Conservation (phyloP, 2,888 invertebrate genomes). For the Drosophila percnosoma region DNA sequence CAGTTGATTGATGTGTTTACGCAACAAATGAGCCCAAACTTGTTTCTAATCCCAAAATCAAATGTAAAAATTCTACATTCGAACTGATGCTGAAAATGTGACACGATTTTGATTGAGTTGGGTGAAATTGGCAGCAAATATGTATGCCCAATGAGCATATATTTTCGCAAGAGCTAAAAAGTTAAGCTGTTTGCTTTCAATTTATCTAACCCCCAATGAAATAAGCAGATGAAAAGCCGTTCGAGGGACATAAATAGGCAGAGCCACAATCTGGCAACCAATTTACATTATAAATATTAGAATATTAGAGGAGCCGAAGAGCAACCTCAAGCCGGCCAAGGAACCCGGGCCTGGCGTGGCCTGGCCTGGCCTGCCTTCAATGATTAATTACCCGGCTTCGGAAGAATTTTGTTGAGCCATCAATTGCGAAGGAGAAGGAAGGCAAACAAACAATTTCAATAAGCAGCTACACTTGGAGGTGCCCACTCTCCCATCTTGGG, state of each 20-base stretch:
- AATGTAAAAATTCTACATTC: not conserved
- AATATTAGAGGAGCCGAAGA: slow-evolving; percentile 50
- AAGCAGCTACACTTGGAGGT: slow-evolving; percentile 21
- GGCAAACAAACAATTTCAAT: slow-evolving; percentile 66
- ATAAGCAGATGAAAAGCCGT: slow-evolving; percentile 11
- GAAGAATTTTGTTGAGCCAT: slow-evolving; percentile 60
- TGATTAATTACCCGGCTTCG: slow-evolving; percentile 72
- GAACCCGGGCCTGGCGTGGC: not conserved
- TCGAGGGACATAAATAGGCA: slow-evolving; percentile 5
- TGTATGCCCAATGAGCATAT: not conserved
- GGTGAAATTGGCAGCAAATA: slow-evolving; percentile 14
- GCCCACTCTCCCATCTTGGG: not conserved
- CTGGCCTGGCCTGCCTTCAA: slow-evolving; percentile 22
- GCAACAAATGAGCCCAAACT: slow-evolving; percentile 6
- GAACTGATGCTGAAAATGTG: not conserved
- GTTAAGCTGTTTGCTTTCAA: slow-evolving; percentile 39
- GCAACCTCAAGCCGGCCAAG: not conserved
- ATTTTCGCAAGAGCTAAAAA: slow-evolving; percentile 8
- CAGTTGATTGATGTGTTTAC: slow-evolving; percentile 2
- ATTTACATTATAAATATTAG: slow-evolving; percentile 74
- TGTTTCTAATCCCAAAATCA: not conserved
- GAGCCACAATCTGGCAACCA: slow-evolving; percentile 31
- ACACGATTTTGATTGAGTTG: slow-evolving; percentile 28
- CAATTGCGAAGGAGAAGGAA: slow-evolving; percentile 54
- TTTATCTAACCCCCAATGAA: slow-evolving; percentile 28